phyloP scores from a whole-genome alignment of 1,140 invertebrate species.

The Drosophila subobscura region DNA sequence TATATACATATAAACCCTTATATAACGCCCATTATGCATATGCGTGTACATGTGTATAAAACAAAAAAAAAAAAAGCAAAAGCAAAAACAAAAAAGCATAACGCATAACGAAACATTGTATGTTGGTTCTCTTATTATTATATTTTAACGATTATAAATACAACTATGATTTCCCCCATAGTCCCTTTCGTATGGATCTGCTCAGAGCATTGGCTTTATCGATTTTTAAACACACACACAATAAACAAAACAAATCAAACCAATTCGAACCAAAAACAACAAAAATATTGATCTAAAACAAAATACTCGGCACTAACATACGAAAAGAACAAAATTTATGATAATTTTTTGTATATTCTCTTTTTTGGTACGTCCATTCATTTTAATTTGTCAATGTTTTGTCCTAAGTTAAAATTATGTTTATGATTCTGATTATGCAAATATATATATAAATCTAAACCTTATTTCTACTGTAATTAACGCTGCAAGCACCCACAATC shows the following conservation, averaged over 20 bases:
- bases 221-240: slow-evolving; percentile 47
- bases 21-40: slow-evolving; percentile 60
- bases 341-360: slow-evolving; percentile 39
- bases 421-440: slow-evolving; percentile 73
- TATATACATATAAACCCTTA: slow-evolving; percentile 70
- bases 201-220: slow-evolving; percentile 47
- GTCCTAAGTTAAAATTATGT: slow-evolving; percentile 60
- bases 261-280: slow-evolving; percentile 67
- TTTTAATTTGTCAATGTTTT: slow-evolving; percentile 44
- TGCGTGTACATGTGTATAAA: slow-evolving; percentile 44
- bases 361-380: slow-evolving; percentile 54
- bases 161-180: slow-evolving; percentile 62
- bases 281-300: slow-evolving; percentile 5
- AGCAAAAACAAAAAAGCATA: slow-evolving; percentile 41
- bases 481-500: slow-evolving; percentile 59
- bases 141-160: slow-evolving; percentile 53
- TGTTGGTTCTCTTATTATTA: slow-evolving; percentile 67
- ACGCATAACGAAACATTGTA: slow-evolving; percentile 39
- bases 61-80: slow-evolving; percentile 59
- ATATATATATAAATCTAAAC: slow-evolving; percentile 71
- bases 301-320: slow-evolving; percentile 65
- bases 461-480: slow-evolving; percentile 78
- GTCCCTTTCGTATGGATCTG: slow-evolving; percentile 35
- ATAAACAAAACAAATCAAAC: slow-evolving; percentile 29
- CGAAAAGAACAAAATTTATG: slow-evolving; percentile 53